Percentiles rank a stretch among this genome's conserved stretches.
Evolutionary conservation across 2,113 vertebrate species (phyloP).

Genomic region (Phodopus roborovskii): DNA sequence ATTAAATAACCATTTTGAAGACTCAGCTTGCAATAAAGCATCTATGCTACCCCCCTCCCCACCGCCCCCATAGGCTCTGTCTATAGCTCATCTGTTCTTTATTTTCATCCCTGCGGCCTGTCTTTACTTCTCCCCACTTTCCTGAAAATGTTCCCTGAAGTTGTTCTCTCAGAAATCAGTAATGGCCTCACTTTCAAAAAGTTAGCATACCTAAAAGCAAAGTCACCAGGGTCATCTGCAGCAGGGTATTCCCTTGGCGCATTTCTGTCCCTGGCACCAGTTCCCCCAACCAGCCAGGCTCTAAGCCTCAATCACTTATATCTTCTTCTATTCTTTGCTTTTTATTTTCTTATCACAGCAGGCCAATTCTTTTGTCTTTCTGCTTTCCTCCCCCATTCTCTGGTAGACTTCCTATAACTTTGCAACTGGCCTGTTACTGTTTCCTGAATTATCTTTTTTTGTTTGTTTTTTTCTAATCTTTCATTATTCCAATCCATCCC

Average conservation of each 20-base stretch:
- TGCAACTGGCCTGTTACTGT: not conserved
- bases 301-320: not conserved
- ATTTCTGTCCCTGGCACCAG: not conserved
- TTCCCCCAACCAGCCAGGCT: not conserved
- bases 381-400: not conserved
- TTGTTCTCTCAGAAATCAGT: not conserved
- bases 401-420: not conserved
- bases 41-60: not conserved
- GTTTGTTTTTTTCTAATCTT: not conserved
- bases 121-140: not conserved
- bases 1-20: not conserved
- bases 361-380: not conserved
- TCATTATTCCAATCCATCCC: not conserved
- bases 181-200: not conserved
- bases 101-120: not conserved
- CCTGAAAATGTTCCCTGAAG: not conserved
- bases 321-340: conserved; percentile 42
- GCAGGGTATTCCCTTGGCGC: not conserved
- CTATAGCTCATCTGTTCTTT: not conserved
- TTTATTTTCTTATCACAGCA: not conserved
- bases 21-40: not conserved
- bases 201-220: not conserved
- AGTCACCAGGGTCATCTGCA: not conserved
- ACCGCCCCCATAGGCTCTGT: not conserved
- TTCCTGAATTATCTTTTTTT: conserved; percentile 8